Evolutionary conservation across 1,140 invertebrate species (phyloP).

Genomic region (Tetramorium parvispinum): DNA sequence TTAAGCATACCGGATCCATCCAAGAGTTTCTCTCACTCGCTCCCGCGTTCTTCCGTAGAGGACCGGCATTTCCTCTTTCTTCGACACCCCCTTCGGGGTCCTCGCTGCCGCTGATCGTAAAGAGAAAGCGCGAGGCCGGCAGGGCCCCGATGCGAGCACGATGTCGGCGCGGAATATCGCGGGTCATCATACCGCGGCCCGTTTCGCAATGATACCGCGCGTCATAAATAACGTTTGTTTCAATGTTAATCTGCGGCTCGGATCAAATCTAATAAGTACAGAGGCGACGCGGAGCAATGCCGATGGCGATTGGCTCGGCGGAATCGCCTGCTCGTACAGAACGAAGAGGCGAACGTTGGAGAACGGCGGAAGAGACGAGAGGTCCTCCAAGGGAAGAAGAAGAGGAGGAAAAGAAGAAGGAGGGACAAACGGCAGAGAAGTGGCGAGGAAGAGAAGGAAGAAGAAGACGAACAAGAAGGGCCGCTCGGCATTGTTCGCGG

Average conservation of each 20-base stretch:
- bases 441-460: background rate
- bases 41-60: slow-evolving; percentile 6
- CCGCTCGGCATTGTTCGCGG: slow-evolving; percentile 83
- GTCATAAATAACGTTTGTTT: slow-evolving; percentile 85
- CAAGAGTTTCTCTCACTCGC: background rate
- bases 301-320: slow-evolving; percentile 74
- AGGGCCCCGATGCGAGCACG: slow-evolving; percentile 29
- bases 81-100: background rate
- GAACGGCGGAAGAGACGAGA: background rate
- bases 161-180: slow-evolving; percentile 77
- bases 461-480: slow-evolving; percentile 60
- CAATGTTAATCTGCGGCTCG: slow-evolving; percentile 83
- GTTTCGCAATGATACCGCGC: slow-evolving; percentile 80
- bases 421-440: background rate
- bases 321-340: slow-evolving; percentile 19
- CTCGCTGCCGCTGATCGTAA: slow-evolving; percentile 12
- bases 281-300: slow-evolving; percentile 79
- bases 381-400: slow-evolving; percentile 9
- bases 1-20: background rate
- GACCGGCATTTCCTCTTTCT: slow-evolving; percentile 28
- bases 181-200: slow-evolving; percentile 81
- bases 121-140: slow-evolving; percentile 45
- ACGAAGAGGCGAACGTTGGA: slow-evolving; percentile 1
- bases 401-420: background rate
- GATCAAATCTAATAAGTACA: slow-evolving; percentile 85